Base-by-base conservation (phyloP, 1,140 invertebrate species). In the Caerostris darwini region DNA sequence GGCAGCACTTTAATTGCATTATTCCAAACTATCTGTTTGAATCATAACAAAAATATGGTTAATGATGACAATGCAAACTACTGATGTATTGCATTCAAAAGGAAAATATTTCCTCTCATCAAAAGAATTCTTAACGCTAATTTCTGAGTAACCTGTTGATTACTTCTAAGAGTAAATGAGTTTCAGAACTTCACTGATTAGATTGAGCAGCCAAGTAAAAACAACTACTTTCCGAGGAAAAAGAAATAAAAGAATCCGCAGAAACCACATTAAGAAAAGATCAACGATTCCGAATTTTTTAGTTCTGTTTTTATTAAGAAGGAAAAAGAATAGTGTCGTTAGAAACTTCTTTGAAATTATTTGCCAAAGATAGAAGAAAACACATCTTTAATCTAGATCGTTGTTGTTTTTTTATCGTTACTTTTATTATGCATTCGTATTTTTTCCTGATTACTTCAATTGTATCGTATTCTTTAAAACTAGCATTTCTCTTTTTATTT, bases 61-160 rank as follows among this genome's bases (percentile, higher is more conserved):
- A 61, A 77, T 77, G 69, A 77, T 77, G 8, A 77, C 2, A 77
- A 77, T 34, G 17, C 8, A 34, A 34, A n/a, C 14, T 58, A 12
- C 56, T 83, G 14, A 57, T 56, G 14, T 57, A 53, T 3, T 7
- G 2, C 17, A 0, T 17, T 14, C 54, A n/a, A 57, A 50, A 50
- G 19, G 19, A 2, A 83, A 83, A 19, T 19, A 83, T 81, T 14
- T 14, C n/a, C 7, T 6, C 5, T 53, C n/a, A 57, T 83, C n/a
- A 56, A 83, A 57, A 58, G 82, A 83, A 83, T 83, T 83, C 56
- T 83, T 56, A 58, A 34, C 82, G 34, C 82, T 83, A 83, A 83
- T 83, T 83, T 83, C 82, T 83, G 8, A 89, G 14, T 12, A 69
- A 89, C 87, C 86, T 89, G 87, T 89, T 89, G 87, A 89, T 89